Evolutionary conservation across 2,113 vertebrate species (phyloP).

Genomic region (Chamaetylas fuelleborni): DNA sequence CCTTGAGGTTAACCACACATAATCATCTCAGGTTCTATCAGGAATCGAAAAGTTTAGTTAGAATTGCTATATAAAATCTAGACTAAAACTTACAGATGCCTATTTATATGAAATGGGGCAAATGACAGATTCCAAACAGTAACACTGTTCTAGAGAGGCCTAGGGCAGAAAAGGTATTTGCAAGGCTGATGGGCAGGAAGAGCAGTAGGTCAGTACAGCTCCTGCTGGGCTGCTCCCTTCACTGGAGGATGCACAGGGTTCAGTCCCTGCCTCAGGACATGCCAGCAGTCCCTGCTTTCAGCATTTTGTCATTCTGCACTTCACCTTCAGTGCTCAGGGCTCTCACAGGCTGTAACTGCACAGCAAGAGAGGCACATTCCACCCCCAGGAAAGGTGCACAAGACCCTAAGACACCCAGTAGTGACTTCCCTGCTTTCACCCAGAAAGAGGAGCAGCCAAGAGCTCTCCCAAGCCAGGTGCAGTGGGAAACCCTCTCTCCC

Average conservation of each 20-base stretch:
- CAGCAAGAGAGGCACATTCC: not conserved
- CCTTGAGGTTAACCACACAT: not conserved
- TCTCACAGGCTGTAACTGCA: not conserved
- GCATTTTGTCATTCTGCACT: not conserved
- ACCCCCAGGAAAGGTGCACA: not conserved
- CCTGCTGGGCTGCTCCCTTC: not conserved
- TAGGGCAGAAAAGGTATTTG: not conserved
- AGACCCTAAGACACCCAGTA: fast-evolving
- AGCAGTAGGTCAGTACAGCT: not conserved
- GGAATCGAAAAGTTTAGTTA: not conserved
- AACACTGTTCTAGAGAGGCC: not conserved
- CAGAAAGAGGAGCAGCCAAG: fast-evolving
- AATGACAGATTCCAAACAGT: not conserved
- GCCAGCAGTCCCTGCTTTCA: not conserved
- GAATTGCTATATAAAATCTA: not conserved
- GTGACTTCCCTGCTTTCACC: not conserved
- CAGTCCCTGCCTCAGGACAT: not conserved
- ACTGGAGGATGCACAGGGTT: not conserved
- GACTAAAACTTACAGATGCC: not conserved
- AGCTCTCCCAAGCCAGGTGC: not conserved
- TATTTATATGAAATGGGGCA: not conserved
- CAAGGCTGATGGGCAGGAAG: not conserved
- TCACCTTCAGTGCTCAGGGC: not conserved
- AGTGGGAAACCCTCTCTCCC: not conserved
- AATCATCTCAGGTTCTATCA: not conserved